Percentiles rank a stretch among this genome's conserved stretches.
phyloP scores from a whole-genome alignment of 2,888 invertebrate genomes.

The Arrhopalites spinosus region DNA sequence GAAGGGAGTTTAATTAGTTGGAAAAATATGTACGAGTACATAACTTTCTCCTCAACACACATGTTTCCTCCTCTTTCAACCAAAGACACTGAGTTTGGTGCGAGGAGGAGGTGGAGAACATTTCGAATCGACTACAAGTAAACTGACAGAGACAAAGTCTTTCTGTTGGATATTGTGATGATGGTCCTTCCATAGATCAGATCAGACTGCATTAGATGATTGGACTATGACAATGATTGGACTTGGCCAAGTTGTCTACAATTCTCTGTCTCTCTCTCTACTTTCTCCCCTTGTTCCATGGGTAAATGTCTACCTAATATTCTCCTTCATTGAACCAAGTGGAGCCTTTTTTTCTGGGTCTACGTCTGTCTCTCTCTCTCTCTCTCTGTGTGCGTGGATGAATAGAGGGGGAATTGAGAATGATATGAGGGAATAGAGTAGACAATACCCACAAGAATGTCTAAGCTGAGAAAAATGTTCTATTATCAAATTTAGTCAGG shows the following conservation, averaged over 20 bases:
- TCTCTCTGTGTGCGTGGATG: neutral
- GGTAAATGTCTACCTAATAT: too few relatives aligned
- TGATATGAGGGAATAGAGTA: conserved; percentile 5
- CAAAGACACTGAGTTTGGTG: too few relatives aligned
- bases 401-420: neutral
- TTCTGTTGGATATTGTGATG: conserved; percentile 26
- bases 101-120: too few relatives aligned
- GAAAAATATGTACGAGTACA: too few relatives aligned
- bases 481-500: conserved; percentile 45
- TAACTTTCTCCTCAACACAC: too few relatives aligned
- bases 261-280: neutral
- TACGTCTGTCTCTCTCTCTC: neutral
- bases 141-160: too few relatives aligned
- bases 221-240: too few relatives aligned
- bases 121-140: too few relatives aligned
- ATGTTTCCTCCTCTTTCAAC: too few relatives aligned
- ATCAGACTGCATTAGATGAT: conserved; percentile 43
- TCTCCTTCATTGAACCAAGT: too few relatives aligned
- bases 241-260: conserved; percentile 16
- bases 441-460: conserved; percentile 40
- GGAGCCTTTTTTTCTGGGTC: too few relatives aligned
- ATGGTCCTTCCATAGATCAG: conserved; percentile 31
- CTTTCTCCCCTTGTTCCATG: neutral
- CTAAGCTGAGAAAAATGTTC: conserved; percentile 42
- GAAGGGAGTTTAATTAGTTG: too few relatives aligned